Conservation (phyloP, 2,888 invertebrate genomes). For the Latrodectus elegans region DNA sequence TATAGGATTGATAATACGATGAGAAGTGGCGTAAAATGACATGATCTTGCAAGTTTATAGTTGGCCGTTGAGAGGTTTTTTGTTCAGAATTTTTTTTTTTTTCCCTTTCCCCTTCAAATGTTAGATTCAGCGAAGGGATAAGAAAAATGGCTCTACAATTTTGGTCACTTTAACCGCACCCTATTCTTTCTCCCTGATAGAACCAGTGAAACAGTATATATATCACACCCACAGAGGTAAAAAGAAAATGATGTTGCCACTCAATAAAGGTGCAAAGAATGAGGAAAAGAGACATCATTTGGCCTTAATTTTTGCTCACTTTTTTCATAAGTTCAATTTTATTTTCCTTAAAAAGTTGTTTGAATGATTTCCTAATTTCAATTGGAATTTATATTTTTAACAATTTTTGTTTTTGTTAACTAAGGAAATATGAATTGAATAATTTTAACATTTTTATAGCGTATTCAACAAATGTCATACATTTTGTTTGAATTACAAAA, state of each 20-base stretch:
- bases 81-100: background rate
- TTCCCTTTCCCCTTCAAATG: background rate
- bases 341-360: background rate
- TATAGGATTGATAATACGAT: constrained; percentile 14
- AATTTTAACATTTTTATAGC: too few relatives aligned
- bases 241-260: background rate
- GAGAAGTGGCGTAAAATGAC: constrained; percentile 23
- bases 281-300: background rate
- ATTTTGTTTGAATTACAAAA: too few relatives aligned
- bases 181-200: constrained; percentile 18
- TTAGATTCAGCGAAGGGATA: background rate
- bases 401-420: background rate
- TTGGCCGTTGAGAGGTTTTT: background rate
- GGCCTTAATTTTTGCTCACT: background rate
- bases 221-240: constrained; percentile 40
- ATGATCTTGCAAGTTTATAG: background rate
- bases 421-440: too few relatives aligned
- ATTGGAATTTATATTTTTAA: background rate
- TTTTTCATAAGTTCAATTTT: background rate
- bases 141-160: background rate
- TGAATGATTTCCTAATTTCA: background rate
- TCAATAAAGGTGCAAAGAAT: background rate
- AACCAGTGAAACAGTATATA: constrained; percentile 4
- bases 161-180: constrained; percentile 28
- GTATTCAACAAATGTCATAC: too few relatives aligned